Base-by-base conservation (phyloP, 2,888 invertebrate genomes). In the Drosophila percnosoma region DNA sequence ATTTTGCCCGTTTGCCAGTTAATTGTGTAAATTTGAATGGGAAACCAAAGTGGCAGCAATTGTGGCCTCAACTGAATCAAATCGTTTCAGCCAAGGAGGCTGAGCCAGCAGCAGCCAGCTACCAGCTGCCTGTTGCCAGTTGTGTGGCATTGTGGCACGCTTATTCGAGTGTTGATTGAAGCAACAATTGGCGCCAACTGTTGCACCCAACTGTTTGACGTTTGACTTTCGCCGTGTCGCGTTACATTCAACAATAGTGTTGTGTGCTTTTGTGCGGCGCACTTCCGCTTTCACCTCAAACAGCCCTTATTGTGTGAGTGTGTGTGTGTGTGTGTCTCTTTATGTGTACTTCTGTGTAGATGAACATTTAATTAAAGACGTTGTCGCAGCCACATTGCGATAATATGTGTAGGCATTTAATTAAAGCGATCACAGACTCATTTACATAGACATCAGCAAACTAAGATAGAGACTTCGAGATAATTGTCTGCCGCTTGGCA, bases 171-270 rank as follows among this genome's bases (percentile, higher is more conserved):
- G 84, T 76, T 82, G 84, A 82, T 79, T 81, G 79, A 87, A 83
- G 87, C 87, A 88, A 88, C 89, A 87, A 89, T 87, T 86, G 89
- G 81, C 82, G 84, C 82, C 88, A 88, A 88, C 83, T 87, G 87
- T 87, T 87, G 87, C 82, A 54, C 75, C 48, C 65, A 60, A 66
- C 62, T 29, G 69, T 62, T 79, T 79, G 64, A 68, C 69, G 63
- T 72, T 75, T 71, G 81, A 69, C 78, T 70, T 75, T 73, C 68
- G 73, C 67, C 78, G 73, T 71, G 74, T 75, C 74, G 69, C 68
- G 78, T 76, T 72, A 52, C 71, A 40, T 70, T 79, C 68, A 36
- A 77, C 75, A 68, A 78, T 82, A 83, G 67, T 85, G 83, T 72
- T 79, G 85, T 87, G 79, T 72, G 81, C 85, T 79, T 86, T 83